A percentile compares a stretch with the other conserved stretches of the same genome.
These are phyloP conservation scores for Drosophila kikkawai DNA, from an alignment of 1,140 invertebrate genomes.

Conservation along the genomic window DNA sequence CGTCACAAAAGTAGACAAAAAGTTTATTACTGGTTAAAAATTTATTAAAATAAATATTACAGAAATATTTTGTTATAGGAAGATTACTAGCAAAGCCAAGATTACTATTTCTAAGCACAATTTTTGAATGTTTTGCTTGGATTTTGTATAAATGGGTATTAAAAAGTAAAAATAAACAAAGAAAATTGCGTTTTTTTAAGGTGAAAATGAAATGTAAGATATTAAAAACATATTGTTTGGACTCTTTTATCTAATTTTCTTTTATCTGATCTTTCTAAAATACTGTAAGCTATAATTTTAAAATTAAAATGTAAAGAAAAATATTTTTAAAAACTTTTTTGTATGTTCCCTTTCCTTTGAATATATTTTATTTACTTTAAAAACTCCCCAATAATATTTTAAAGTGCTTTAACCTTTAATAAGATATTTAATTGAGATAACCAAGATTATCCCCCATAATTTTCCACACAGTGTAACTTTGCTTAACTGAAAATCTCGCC, in stretches of 20 bases:
- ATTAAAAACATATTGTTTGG: neutral
- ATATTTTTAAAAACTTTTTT: too few species aligned
- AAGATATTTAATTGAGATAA: conserved; percentile 2
- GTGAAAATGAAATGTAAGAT: neutral
- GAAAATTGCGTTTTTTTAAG: neutral
- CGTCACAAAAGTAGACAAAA: neutral
- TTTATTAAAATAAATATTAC: neutral
- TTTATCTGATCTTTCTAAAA: too few species aligned
- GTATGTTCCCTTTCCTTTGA: neutral
- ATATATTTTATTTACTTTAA: neutral
- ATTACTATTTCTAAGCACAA: too few species aligned
- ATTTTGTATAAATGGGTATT: neutral
- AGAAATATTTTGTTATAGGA: too few species aligned
- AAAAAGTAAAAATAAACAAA: neutral
- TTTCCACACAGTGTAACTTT: conserved; percentile 32
- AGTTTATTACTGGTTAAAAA: too few species aligned
- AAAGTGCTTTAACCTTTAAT: conserved; percentile 1
- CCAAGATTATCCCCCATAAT: neutral
- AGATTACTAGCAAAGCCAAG: too few species aligned
- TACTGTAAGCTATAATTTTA: too few species aligned
- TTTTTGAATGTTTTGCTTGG: neutral
- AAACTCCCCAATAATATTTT: neutral
- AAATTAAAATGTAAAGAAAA: neutral
- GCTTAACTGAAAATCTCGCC: conserved; percentile 65
- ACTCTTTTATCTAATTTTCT: too few species aligned